These are phyloP conservation scores for Dynastes maya DNA, from an alignment of 2,888 invertebrate species.

Conservation along the genomic window DNA sequence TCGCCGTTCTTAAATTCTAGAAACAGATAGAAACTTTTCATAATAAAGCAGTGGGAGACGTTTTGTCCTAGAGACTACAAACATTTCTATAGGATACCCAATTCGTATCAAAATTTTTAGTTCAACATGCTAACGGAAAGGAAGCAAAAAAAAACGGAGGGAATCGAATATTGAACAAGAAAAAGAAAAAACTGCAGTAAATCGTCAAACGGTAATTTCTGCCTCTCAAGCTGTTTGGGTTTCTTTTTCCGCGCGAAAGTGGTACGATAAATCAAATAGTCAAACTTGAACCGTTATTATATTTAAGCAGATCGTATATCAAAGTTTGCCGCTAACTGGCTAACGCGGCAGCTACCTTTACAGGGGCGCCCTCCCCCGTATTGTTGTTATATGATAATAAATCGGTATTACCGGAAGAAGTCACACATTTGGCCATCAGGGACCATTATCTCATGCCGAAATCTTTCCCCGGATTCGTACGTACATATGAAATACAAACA, in stretches of 20 bases:
- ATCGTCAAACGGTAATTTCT: slow-evolving; percentile 42
- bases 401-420: slow-evolving; percentile 51
- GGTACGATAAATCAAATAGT: slow-evolving; percentile 49
- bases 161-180: background rate
- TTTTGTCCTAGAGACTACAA: no score
- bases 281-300: slow-evolving; percentile 50
- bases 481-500: slow-evolving; percentile 1
- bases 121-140: background rate
- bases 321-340: slow-evolving; percentile 43
- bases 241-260: slow-evolving; percentile 36
- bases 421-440: slow-evolving; percentile 45
- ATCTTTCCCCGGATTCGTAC: slow-evolving; percentile 27
- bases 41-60: no score
- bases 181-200: slow-evolving; percentile 33
- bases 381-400: slow-evolving; percentile 48
- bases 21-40: no score
- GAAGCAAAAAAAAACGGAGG: background rate
- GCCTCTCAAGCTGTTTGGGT: slow-evolving; percentile 41
- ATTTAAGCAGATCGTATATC: slow-evolving; percentile 52
- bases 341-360: background rate
- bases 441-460: slow-evolving; percentile 43
- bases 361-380: background rate
- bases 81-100: no score
- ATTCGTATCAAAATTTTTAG: background rate
- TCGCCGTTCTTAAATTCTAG: no score